A percentile compares a stretch with the other conserved stretches of the same genome.
phyloP scores from a whole-genome alignment of 2,888 invertebrate species.

The Cosmia pyralina region DNA sequence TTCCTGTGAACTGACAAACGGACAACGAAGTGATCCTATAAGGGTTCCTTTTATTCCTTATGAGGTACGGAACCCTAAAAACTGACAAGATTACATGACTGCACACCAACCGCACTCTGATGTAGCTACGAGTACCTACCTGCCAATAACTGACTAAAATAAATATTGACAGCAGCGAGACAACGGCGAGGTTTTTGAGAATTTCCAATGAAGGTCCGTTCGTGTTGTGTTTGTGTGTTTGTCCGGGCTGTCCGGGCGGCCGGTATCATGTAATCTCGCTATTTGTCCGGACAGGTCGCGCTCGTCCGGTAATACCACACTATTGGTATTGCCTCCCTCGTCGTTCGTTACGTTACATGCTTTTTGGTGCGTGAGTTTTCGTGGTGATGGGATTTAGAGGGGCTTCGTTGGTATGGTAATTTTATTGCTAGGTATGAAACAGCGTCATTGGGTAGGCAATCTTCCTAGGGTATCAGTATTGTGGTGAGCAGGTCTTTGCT shows the following conservation, averaged over 20 bases:
- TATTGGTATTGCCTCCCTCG: slow-evolving; percentile 55
- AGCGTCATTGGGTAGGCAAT: not conserved
- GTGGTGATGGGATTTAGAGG: not conserved
- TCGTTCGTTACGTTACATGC: slow-evolving; percentile 49
- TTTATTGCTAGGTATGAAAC: not conserved
- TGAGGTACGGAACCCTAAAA: not conserved
- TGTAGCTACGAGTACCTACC: slow-evolving; percentile 75
- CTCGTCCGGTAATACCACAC: slow-evolving; percentile 56
- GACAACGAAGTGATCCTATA: too few relatives aligned
- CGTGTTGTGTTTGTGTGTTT: slow-evolving; percentile 81
- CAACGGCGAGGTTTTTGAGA: slow-evolving; percentile 88
- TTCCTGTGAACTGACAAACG: too few relatives aligned
- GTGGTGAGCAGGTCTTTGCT: not conserved
- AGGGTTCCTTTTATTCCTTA: too few relatives aligned
- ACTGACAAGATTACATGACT: slow-evolving; percentile 8
- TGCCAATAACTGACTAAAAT: slow-evolving; percentile 86
- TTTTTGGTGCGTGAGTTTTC: slow-evolving; percentile 37
- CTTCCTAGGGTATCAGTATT: not conserved
- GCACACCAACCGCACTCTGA: slow-evolving; percentile 51
- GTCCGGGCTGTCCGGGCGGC: slow-evolving; percentile 65
- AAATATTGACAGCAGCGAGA: slow-evolving; percentile 87
- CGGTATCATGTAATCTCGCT: slow-evolving; percentile 76
- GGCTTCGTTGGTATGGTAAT: not conserved
- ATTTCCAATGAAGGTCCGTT: slow-evolving; percentile 85
- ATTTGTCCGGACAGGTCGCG: slow-evolving; percentile 68